Base-by-base conservation (phyloP, 2,113 vertebrate species). In the Esox niger region DNA sequence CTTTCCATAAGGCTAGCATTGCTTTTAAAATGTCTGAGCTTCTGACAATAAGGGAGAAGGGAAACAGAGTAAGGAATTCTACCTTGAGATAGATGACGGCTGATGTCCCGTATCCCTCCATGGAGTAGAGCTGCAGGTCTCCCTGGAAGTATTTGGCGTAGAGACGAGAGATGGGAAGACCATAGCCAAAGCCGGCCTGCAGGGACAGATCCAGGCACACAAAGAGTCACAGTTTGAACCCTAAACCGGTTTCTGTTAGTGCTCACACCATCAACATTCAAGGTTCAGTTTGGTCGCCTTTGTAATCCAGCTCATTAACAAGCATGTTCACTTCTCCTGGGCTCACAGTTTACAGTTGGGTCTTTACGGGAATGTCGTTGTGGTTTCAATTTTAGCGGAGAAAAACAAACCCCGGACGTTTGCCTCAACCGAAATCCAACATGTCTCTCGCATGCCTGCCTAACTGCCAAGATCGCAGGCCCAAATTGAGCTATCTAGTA, bases 81-180 rank as follows among this genome's bases (percentile, higher is more conserved):
- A 98, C 97, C 95, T 98, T 98, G 77, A 99, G 75, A 82, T 98
- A 98, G 77, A 98, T 95, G 79, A 98, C 89, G 58, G 97, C 96
- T 15, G 98, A 93, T 13, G 96, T 99, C 77, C 97, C 96, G 27
- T 96, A 93, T 55, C 96, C 96, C 69, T 97, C 95, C 89, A 98
- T 93, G 2, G 97, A 99, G 69, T 95, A 98, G 46, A 99, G 94
- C 89, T 95, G 94, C 64, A 99, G 87, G 80, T 99, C 95, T 77
- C 97, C 97, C 83, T 99, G 97, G 71, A 99, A 99, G 77, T 99
- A 99, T 84, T 92, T 97, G 62, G 97, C 97, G 75, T 99, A 98
- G 8, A 99, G 93, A 52, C 97, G 96, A 71, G 97, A 99, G 82
- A 98, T 98, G 8, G 97, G 97, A 70, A 99, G 92, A 49, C 97